Conservation (phyloP, 23 tunicate species). For the Trididemnum nubilum region DNA sequence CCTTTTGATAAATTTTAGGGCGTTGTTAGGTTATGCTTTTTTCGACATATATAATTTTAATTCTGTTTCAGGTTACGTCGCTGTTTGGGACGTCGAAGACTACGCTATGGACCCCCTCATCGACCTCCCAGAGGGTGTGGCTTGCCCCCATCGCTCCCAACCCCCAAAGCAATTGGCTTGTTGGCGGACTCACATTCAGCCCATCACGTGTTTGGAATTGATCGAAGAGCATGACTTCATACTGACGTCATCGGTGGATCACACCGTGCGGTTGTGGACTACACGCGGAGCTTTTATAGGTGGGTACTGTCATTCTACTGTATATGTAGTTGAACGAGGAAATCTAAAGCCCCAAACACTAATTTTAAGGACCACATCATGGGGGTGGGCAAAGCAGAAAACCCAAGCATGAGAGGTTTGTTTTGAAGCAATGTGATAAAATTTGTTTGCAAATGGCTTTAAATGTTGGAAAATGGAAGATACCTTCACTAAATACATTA, state of each 20-base stretch:
- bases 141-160: constrained; percentile 23
- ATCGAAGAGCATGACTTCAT: constrained; percentile 60
- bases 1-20: too few relatives aligned
- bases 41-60: background rate
- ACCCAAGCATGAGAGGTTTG: too few relatives aligned
- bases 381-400: too few relatives aligned
- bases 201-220: constrained; percentile 59
- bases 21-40: too few relatives aligned
- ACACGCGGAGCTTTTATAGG: constrained; percentile 65
- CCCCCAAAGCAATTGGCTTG: constrained; percentile 40
- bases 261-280: constrained; percentile 84
- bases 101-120: constrained; percentile 40
- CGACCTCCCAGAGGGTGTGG: constrained; percentile 12
- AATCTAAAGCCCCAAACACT: too few relatives aligned
- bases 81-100: constrained; percentile 57
- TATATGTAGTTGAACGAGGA: too few relatives aligned
- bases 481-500: too few relatives aligned
- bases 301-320: too few relatives aligned
- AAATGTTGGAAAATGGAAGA: too few relatives aligned
- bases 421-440: too few relatives aligned
- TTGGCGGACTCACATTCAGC: constrained; percentile 88
- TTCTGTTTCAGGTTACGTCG: constrained; percentile 48
- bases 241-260: constrained; percentile 74
- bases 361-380: too few relatives aligned
- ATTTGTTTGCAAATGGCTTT: too few relatives aligned